Evolutionary conservation across 1,140 invertebrate species (phyloP).

Genomic region (Pteromalus puparum): DNA sequence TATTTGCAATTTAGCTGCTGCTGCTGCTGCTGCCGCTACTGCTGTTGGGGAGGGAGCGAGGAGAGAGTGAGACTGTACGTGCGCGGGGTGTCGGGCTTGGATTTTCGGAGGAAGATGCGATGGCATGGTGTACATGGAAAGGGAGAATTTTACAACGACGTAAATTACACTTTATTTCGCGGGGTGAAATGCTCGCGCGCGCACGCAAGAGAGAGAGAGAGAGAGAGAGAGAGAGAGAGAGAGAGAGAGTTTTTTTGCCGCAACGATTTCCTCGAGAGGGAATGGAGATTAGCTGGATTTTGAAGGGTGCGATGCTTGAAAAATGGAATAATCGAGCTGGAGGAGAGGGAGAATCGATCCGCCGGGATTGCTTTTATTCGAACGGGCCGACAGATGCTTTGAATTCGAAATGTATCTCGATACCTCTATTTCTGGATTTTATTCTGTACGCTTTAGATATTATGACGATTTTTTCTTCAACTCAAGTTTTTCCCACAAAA

Average conservation of each 20-base stretch:
- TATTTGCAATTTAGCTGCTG: conserved; percentile 40
- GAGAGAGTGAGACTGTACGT: background rate
- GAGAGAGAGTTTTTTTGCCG: background rate
- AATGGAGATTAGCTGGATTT: background rate
- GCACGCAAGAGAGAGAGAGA: background rate
- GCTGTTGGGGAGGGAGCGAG: background rate
- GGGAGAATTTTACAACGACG: conserved; percentile 30
- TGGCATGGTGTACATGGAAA: background rate
- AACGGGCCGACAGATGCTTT: background rate
- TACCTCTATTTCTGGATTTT: no score
- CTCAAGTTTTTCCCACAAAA: no score
- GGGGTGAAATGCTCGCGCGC: background rate
- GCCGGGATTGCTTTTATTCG: background rate
- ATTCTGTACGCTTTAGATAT: no score
- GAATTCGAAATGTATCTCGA: background rate
- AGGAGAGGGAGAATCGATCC: background rate
- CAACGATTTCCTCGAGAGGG: background rate
- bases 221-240: background rate
- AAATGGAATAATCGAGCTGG: background rate
- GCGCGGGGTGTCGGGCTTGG: background rate
- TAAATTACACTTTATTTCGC: conserved; percentile 42
- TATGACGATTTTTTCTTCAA: no score
- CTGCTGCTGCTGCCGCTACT: background rate
- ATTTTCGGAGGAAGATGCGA: background rate
- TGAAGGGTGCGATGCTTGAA: background rate